phyloP scores from a whole-genome alignment of 1,140 invertebrate genomes.

The Drosophila navojoa region DNA sequence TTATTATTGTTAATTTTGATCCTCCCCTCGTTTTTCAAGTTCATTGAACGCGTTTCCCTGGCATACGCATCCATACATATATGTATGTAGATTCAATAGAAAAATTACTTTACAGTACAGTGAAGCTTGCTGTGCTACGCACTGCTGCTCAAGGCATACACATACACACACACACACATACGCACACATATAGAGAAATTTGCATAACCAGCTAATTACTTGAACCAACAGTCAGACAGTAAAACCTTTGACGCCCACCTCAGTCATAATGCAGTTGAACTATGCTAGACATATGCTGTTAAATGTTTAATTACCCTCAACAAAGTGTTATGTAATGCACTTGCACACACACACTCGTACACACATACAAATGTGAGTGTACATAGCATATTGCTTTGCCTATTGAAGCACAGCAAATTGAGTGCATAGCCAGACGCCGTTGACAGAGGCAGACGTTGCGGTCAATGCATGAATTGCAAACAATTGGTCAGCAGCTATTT shows the following conservation, averaged over 20 bases:
- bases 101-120: background rate
- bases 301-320: slow-evolving; percentile 34
- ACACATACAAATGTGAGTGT: background rate
- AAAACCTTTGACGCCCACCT: slow-evolving; percentile 18
- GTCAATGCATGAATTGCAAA: slow-evolving; percentile 70
- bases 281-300: slow-evolving; percentile 2
- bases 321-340: slow-evolving; percentile 16
- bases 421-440: slow-evolving; percentile 7
- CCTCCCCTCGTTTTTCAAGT: slow-evolving; percentile 32
- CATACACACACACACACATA: too few relatives aligned
- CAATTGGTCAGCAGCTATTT: slow-evolving; percentile 36
- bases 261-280: background rate
- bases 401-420: slow-evolving; percentile 16
- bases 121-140: background rate
- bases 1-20: too few relatives aligned
- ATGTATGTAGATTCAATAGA: background rate
- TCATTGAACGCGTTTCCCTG: slow-evolving; percentile 44
- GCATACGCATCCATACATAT: background rate
- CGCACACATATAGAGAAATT: background rate
- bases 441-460: slow-evolving; percentile 11
- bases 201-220: slow-evolving; percentile 23
- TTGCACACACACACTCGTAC: background rate
- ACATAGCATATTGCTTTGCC: slow-evolving; percentile 16
- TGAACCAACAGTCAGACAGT: background rate
- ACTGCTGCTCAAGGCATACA: background rate